Base-by-base conservation (phyloP, 2,113 vertebrate species). In the Cnemophilus loriae region DNA sequence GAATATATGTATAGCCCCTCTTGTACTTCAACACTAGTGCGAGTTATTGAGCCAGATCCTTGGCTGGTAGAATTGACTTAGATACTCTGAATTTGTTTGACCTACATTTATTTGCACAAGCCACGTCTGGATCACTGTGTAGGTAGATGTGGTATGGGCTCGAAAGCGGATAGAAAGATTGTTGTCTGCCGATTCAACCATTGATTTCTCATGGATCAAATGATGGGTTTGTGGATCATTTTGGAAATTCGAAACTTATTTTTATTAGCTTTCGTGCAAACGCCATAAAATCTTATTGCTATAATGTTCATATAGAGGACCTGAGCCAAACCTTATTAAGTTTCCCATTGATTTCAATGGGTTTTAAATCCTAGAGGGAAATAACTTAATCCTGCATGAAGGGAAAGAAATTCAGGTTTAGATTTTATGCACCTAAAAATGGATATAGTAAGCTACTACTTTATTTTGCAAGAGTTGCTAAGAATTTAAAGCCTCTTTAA, bases 1-100 rank as follows among this genome's bases (percentile, higher is more conserved):
- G 21, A 67, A 30, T 35, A 19, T 2, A 1, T 49, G 1, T 39
- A 23, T 55, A 74, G 3, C 2, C 3, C 3, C 3, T 55, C 63
- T 82, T 84, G 30, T 14, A 41, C 37, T 75, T 77, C 60, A 75
- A 37, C 44, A 24, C 2, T 67, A 63, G 24, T 16, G 4, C 7
- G 78, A 84, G 35, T 13, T 89, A 81, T 20, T 68, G 35, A 88
- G 21, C 5, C 42, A 81, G 33, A n/a, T 70, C 20, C 22, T 84
- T 50, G 70, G 23, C 39, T 70, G 13, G 9, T 50, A 22, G 50
- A 74, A 74, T n/a, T 84, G 37, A 67, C 42, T 44, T 61, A 65
- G 11, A n/a, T 61, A 44, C 6, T 37, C 18, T 50, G 27, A 69
- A 21, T 81, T 92, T 74, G 2, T 78, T 60, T 91, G 17, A 46